Conservation (phyloP, 2,888 invertebrate genomes). For the Cosmia trapezina region DNA sequence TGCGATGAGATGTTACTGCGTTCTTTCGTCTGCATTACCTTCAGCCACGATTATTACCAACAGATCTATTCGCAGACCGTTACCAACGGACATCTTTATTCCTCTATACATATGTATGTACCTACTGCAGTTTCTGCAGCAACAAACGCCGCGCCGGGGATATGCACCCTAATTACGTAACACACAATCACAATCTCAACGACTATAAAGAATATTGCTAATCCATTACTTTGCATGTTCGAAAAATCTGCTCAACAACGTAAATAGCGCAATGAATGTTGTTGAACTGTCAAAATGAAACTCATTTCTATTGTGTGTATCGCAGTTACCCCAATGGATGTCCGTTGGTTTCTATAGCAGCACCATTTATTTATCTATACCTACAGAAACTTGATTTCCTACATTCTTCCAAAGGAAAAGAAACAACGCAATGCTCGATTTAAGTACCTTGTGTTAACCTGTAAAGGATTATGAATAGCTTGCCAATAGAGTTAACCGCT, state of each 20-base stretch:
- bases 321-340: too few relatives aligned
- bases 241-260: too few relatives aligned
- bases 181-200: too few relatives aligned
- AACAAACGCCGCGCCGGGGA: background rate
- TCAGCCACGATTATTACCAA: constrained; percentile 8
- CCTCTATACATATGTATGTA: background rate
- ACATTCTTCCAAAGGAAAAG: background rate
- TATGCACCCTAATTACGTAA: too few relatives aligned
- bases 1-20: background rate
- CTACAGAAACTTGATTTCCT: background rate
- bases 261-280: too few relatives aligned
- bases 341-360: background rate
- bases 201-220: too few relatives aligned
- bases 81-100: background rate
- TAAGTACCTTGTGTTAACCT: background rate
- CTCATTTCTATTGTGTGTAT: too few relatives aligned
- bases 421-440: background rate
- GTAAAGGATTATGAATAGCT: background rate
- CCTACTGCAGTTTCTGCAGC: background rate
- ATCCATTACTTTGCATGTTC: too few relatives aligned
- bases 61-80: background rate
- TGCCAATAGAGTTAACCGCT: background rate
- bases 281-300: too few relatives aligned
- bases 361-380: background rate
- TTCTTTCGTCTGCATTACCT: background rate